A percentile compares a stretch with the other conserved stretches of the same genome.
Evolutionary conservation across 2,888 invertebrate species (phyloP).

Genomic region (Mesoligia furuncula): DNA sequence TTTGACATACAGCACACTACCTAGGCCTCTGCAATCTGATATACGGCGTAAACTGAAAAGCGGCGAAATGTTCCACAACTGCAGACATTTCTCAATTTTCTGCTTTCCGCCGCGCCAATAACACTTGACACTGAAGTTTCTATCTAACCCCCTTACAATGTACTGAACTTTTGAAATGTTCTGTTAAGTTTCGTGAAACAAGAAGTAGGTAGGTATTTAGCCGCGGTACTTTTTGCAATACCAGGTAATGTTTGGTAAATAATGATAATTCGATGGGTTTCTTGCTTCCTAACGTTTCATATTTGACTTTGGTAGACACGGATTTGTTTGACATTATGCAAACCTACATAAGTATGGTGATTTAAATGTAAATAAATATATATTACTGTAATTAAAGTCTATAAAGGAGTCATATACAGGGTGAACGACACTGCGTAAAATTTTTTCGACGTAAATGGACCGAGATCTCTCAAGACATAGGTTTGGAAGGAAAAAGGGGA

Average conservation of each 20-base stretch:
- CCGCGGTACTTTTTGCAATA: not conserved
- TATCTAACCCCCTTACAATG: not conserved
- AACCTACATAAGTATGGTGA: not conserved
- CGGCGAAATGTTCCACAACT: conserved; percentile 6
- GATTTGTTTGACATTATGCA: not conserved
- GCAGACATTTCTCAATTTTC: conserved; percentile 35
- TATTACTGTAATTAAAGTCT: not conserved
- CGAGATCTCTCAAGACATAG: too few species aligned
- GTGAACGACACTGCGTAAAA: not conserved
- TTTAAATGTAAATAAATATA: too few species aligned
- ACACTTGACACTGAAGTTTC: not conserved
- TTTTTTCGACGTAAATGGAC: not conserved
- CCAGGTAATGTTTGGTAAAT: not conserved
- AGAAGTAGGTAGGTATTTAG: not conserved
- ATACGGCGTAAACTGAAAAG: conserved; percentile 34
- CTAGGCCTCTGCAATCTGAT: conserved; percentile 15
- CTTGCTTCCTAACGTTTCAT: too few species aligned
- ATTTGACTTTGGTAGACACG: not conserved
- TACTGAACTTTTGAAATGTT: not conserved
- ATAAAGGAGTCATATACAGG: not conserved
- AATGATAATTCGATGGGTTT: not conserved
- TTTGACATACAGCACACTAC: conserved; percentile 27
- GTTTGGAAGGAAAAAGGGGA: too few species aligned
- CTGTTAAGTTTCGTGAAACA: not conserved
- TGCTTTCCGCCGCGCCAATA: conserved; percentile 11